Evolutionary conservation across 2,888 invertebrate species (phyloP), one percentile per base, ranked within the genome.

Genomic region (Cecidostiba fungosa): DNA sequence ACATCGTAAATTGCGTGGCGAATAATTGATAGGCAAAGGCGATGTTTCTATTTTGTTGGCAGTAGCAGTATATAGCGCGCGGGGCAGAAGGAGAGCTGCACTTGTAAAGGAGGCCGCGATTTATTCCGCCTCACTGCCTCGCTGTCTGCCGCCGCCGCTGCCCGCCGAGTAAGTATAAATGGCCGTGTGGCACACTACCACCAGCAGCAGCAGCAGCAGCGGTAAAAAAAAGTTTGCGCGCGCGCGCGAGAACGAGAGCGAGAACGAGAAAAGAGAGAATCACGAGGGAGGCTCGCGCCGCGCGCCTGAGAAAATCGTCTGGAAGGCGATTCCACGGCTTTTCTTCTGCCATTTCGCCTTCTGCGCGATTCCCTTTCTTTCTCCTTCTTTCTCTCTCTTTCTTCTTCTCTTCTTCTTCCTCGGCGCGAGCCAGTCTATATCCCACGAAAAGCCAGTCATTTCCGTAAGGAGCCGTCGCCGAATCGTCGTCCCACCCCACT

Each of bases 1-100:
- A 85, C 87, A 86, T 88, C 91, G 90, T 91, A 92, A 92, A 93
- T 93, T 92, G 90, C 91, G 88, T 87, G 89, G 88, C 90, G 91
- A 93, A 93, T 93, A 93, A 93, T 93, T 93, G 92, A 93, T 92
- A 93, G 92, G 91, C 91, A 89, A 91, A 90, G 89, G 90, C 91
- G 91, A 92, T 92, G 92, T 92, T 92, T 92, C 91, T 91, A 92
- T 92, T 92, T 92, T 90, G 92, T 91, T 91, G 92, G 91, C 92
- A 93, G 91, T 29, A 0, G 5, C n/a, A n/a, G n/a, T n/a, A n/a
- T 8, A 3, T 23, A 8, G 54, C 54, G 14, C 29, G 66, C 26
- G 3, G 1, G 3, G 3, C n/a, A n/a, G n/a, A n/a, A n/a, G n/a
- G n/a, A n/a, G n/a, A n/a, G n/a, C n/a, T n/a, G 26, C 90, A 90